Evolutionary conservation across 2,113 vertebrate species (phyloP).

Genomic region (Cavia aperea): DNA sequence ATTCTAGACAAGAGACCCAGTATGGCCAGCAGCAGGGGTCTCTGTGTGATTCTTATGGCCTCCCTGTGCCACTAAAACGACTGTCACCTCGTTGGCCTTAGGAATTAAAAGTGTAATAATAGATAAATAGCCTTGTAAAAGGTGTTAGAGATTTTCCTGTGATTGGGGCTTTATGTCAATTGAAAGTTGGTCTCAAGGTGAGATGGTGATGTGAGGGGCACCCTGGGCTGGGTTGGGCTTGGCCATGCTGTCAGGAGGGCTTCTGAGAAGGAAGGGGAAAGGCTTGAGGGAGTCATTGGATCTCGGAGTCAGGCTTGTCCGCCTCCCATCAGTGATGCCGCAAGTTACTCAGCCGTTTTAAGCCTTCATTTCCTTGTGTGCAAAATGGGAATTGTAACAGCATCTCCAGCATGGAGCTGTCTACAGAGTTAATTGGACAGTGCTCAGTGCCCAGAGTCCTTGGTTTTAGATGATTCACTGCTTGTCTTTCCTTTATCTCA

Average conservation of each 20-base stretch:
- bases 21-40: background rate
- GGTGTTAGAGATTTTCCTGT: background rate
- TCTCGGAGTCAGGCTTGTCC: background rate
- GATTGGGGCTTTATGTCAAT: background rate
- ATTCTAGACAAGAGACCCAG: background rate
- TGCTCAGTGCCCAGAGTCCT: background rate
- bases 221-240: background rate
- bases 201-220: background rate
- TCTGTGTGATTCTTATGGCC: background rate
- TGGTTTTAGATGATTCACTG: background rate
- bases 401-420: background rate
- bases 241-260: fast-evolving
- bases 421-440: background rate
- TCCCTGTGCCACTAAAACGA: background rate
- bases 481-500: background rate
- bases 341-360: background rate
- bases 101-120: background rate
- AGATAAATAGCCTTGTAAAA: background rate
- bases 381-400: background rate
- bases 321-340: fast-evolving
- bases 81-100: background rate
- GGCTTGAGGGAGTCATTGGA: background rate
- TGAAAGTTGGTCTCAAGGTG: background rate
- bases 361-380: background rate
- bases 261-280: background rate